A percentile compares a stretch with the other conserved stretches of the same genome.
Conservation (phyloP, 2,797 vertebrate species). For the Spea hammondii region DNA sequence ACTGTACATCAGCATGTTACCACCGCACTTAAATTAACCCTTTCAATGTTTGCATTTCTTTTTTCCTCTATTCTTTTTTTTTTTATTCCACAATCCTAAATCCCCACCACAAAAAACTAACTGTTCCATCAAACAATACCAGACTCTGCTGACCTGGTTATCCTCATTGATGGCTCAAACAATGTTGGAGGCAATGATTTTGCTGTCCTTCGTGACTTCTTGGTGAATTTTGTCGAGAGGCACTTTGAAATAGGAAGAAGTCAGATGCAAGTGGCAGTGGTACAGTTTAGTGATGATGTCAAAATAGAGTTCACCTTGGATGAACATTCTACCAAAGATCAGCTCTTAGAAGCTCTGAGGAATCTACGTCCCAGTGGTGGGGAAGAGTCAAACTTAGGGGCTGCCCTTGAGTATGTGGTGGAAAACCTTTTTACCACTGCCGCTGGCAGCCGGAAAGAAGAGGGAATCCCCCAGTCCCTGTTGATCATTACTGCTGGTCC, state of each 20-base stretch:
- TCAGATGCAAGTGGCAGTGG: slow-evolving; percentile 85
- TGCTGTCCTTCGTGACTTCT: slow-evolving; percentile 83
- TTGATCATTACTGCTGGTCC: slow-evolving; percentile 86
- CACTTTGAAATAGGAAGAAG: slow-evolving; percentile 83
- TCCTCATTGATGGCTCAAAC: slow-evolving; percentile 99
- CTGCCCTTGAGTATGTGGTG: slow-evolving; percentile 84
- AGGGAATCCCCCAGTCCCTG: slow-evolving; percentile 86
- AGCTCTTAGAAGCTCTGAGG: slow-evolving; percentile 81
- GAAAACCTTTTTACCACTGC: slow-evolving; percentile 78
- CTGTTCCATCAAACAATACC: slow-evolving; percentile 71
- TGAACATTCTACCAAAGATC: slow-evolving; percentile 78
- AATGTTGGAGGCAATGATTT: slow-evolving; percentile 92
- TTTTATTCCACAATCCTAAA: slow-evolving; percentile 47
- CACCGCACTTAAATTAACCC: slow-evolving; percentile 82
- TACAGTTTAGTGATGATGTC: slow-evolving; percentile 80
- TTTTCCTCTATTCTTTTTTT: slow-evolving; percentile 61
- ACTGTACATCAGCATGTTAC: slow-evolving; percentile 73
- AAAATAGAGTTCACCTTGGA: slow-evolving; percentile 85
- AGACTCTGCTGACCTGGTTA: slow-evolving; percentile 95
- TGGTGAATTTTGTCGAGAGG: slow-evolving; percentile 87
- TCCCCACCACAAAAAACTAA: slow-evolving; percentile 24
- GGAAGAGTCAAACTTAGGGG: slow-evolving; percentile 83
- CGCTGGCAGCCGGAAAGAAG: slow-evolving; percentile 87
- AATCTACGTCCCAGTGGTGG: slow-evolving; percentile 78
- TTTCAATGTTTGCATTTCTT: slow-evolving; percentile 87